Conservation (phyloP, 2,113 vertebrate genomes). For the Synchiropus splendidus region DNA sequence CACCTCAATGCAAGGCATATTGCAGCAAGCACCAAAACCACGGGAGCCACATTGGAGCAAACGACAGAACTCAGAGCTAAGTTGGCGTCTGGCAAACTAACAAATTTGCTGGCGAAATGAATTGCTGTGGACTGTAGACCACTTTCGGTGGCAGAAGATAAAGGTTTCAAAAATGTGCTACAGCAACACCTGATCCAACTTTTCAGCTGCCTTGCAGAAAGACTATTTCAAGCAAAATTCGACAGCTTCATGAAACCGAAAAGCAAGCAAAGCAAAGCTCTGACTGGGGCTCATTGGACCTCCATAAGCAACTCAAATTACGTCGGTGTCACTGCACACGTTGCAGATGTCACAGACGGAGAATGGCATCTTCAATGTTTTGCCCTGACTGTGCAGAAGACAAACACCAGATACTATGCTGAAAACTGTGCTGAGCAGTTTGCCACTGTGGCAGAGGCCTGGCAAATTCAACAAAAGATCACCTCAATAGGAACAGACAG, state of each 20-base stretch:
- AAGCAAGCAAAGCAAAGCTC: not conserved
- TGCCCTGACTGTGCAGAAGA: not conserved
- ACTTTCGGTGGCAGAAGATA: not conserved
- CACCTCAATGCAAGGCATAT: too few species aligned
- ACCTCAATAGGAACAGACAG: not conserved
- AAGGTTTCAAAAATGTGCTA: not conserved
- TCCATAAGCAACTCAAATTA: not conserved
- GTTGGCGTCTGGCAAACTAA: too few species aligned
- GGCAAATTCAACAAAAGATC: not conserved
- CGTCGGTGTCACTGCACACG: not conserved
- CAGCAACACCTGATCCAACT: not conserved
- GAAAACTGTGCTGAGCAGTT: too few species aligned
- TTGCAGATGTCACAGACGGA: not conserved
- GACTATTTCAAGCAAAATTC: not conserved
- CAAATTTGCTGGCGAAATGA: too few species aligned
- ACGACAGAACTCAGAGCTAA: not conserved
- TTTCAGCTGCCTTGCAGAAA: not conserved
- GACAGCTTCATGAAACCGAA: not conserved
- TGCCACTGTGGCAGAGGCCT: not conserved
- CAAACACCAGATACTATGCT: not conserved
- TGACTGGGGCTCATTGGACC: too few species aligned
- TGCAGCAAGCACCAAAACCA: too few species aligned
- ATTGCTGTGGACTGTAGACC: too few species aligned
- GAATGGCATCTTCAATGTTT: not conserved
- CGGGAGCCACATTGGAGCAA: not conserved